Evolutionary conservation across 2,888 invertebrate genomes (phyloP), one percentile per base, ranked within the genome.

Genomic region (Macrophya annulata): DNA sequence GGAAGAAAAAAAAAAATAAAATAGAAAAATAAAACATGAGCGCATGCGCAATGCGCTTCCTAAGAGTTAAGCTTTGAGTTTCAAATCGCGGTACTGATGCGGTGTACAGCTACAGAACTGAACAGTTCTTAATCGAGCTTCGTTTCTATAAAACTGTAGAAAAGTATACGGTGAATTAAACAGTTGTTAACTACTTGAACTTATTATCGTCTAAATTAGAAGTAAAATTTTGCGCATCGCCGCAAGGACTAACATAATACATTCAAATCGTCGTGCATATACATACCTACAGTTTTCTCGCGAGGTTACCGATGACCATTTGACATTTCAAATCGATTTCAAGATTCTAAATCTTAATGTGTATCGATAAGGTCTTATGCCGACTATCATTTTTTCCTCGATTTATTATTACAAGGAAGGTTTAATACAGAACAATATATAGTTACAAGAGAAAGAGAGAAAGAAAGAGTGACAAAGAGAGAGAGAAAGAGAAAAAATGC

Each of bases 31-130:
- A 17, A 87, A 88, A 55, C n/a, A 68, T 55, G 68, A 71, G 89
- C 90, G 90, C 91, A 90, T 86, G 90, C 90, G 90, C 90, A 86
- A 85, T 40, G 40, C 74, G 72, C 9, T 45, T 86, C 68, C 83
- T 81, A 72, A 85, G 84, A 86, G 85, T 86, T 87, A 82, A 85
- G 84, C 87, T 84, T 86, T 40, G 87, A 88, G 90, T 90, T 90
- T 90, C 88, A 90, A 90, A 90, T 90, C 88, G 87, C 87, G 88
- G 88, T 89, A 85, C 86, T 84, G 85, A 86, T 85, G 86, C 84
- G 76, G 77, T 68, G 68, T 40, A 59, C 68, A 62, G 81, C 59
- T 21, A 62, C 62, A 81, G 12, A 43, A 81, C 81, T 37, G 62
- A 81, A 81, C 62, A 59, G 62, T 81, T 81, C 81, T 81, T 81